phyloP scores from a whole-genome alignment of 2,888 invertebrate species.

The Parnassius apollo region DNA sequence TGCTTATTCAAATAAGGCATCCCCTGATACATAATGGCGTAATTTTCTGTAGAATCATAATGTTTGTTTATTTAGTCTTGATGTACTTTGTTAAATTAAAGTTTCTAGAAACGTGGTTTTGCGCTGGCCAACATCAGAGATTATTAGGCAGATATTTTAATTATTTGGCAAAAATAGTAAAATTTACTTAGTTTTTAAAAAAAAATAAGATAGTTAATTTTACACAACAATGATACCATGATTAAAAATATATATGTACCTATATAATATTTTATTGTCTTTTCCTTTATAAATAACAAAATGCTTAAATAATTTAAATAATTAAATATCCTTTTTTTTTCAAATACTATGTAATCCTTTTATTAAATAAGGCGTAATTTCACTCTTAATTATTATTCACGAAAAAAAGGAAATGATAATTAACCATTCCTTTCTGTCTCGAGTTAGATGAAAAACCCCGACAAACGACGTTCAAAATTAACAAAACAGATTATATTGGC shows the following conservation, averaged over 20 bases:
- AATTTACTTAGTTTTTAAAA: no score
- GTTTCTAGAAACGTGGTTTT: slow-evolving; percentile 25
- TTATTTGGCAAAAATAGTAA: no score
- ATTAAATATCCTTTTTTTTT: neutral
- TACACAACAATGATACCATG: no score
- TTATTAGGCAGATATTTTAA: neutral
- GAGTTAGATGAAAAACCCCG: slow-evolving; percentile 56
- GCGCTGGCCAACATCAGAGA: slow-evolving; percentile 24
- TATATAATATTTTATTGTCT: no score
- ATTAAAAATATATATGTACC: no score
- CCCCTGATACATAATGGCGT: slow-evolving; percentile 72
- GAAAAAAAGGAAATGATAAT: slow-evolving; percentile 45
- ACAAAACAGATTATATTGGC: slow-evolving; percentile 77
- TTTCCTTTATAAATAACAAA: no score
- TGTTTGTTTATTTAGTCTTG: slow-evolving; percentile 32
- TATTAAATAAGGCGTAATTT: slow-evolving; percentile 8
- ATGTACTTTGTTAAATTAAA: slow-evolving; percentile 32
- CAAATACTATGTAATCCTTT: neutral
- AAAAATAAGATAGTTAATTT: no score
- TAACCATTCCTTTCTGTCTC: slow-evolving; percentile 46
- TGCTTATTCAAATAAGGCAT: slow-evolving; percentile 77
- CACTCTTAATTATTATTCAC: slow-evolving; percentile 31
- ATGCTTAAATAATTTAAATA: neutral
- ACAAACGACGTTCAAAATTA: slow-evolving; percentile 67
- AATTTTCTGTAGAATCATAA: slow-evolving; percentile 60